Percentiles rank a stretch among this genome's conserved stretches.
These are phyloP conservation scores for Mystacides longicornis DNA, from an alignment of 2,888 invertebrate species.

Conservation along the genomic window DNA sequence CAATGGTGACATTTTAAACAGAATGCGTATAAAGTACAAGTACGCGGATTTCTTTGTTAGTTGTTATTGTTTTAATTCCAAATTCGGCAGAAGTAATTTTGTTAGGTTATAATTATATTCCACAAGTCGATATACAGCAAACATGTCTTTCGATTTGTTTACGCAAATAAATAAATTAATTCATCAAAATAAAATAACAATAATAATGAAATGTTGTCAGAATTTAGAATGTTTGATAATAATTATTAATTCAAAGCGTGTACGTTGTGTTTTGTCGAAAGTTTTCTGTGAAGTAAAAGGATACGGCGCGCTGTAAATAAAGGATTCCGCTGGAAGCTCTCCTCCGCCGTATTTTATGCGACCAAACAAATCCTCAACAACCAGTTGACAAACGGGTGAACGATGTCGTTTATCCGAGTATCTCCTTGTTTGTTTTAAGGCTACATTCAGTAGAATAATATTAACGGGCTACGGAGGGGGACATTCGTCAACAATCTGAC, in stretches of 20 bases:
- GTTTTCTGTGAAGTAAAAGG: slow-evolving; percentile 11
- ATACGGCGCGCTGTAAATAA: not conserved
- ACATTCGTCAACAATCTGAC: too few relatives aligned
- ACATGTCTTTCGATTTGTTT: not conserved
- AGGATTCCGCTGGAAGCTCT: slow-evolving; percentile 1
- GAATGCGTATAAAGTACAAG: too few relatives aligned
- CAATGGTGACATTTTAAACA: too few relatives aligned
- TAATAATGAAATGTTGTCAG: not conserved
- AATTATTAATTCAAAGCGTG: slow-evolving; percentile 7
- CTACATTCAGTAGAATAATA: too few relatives aligned
- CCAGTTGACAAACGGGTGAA: slow-evolving; percentile 2
- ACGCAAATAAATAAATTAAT: not conserved
- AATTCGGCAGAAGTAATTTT: too few relatives aligned
- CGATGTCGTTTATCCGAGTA: not conserved
- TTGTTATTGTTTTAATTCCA: too few relatives aligned
- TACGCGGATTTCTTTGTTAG: too few relatives aligned
- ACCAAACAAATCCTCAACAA: slow-evolving; percentile 1
- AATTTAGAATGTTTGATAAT: not conserved
- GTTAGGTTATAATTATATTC: too few relatives aligned
- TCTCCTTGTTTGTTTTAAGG: not conserved
- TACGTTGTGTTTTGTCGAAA: slow-evolving; percentile 13
- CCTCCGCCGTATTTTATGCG: not conserved
- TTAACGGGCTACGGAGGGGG: too few relatives aligned
- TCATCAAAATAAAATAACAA: not conserved
- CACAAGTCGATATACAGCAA: too few relatives aligned